phyloP scores from a whole-genome alignment of 2,888 invertebrate genomes.

The Patella caerulea region DNA sequence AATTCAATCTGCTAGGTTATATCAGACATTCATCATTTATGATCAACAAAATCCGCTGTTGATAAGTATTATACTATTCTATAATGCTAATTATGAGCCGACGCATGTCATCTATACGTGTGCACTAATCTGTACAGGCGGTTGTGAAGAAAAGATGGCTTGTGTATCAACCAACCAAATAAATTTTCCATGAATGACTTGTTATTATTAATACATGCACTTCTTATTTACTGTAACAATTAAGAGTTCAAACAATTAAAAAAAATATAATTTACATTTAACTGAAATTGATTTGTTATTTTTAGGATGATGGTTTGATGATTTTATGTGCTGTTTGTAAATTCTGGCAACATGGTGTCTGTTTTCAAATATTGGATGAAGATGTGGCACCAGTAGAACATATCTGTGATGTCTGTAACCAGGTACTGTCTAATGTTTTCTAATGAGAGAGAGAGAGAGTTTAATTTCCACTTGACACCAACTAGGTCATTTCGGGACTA shows the following conservation, averaged over 20 bases:
- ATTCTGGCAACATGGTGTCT: conserved; percentile 72
- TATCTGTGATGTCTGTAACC: conserved; percentile 64
- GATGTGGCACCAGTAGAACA: conserved; percentile 63
- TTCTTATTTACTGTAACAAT: background rate
- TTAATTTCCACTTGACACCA: too few species aligned
- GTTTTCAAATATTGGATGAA: conserved; percentile 63
- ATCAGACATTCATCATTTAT: too few species aligned
- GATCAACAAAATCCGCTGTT: too few species aligned
- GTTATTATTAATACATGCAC: background rate
- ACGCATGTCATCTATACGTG: too few species aligned
- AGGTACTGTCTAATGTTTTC: conserved; percentile 39
- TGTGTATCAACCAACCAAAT: too few species aligned
- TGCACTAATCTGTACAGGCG: too few species aligned
- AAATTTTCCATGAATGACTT: background rate
- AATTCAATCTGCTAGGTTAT: too few species aligned
- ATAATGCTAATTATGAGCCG: too few species aligned
- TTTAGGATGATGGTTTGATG: conserved; percentile 72
- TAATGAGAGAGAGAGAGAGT: too few species aligned
- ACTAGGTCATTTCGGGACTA: too few species aligned
- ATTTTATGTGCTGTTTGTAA: conserved; percentile 70
- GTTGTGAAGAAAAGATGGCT: too few species aligned
- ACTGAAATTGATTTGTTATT: conserved; percentile 16
- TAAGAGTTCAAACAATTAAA: background rate
- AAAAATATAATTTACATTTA: background rate
- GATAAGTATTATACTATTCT: too few species aligned